Evolutionary conservation across 2,113 vertebrate species (phyloP).

Genomic region (Climacteris rufus): DNA sequence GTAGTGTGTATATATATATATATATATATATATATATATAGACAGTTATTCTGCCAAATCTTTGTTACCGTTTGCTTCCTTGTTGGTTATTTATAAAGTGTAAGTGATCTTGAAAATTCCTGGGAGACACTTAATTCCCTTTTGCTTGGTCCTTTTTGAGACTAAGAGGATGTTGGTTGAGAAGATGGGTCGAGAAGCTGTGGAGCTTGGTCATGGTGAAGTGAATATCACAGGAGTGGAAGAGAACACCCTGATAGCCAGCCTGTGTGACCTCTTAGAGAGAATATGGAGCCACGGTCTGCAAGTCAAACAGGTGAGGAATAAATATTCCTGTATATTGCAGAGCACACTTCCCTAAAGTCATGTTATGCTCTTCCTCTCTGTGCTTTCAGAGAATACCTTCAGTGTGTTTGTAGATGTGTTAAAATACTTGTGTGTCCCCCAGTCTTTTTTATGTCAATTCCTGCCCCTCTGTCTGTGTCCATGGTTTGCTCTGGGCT

Average conservation of each 20-base stretch:
- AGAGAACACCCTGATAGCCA: constrained; percentile 83
- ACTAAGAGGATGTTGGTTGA: constrained; percentile 86
- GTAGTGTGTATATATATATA: background rate
- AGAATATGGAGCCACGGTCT: constrained; percentile 85
- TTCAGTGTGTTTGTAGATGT: background rate
- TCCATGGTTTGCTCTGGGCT: background rate
- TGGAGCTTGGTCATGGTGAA: constrained; percentile 82
- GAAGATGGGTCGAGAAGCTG: constrained; percentile 84
- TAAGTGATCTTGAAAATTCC: background rate
- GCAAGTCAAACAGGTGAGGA: constrained; percentile 81
- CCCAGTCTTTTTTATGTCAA: background rate
- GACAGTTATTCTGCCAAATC: background rate
- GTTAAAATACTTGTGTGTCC: background rate
- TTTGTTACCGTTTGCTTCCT: background rate
- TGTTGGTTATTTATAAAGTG: background rate
- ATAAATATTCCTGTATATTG: background rate
- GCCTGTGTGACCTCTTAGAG: constrained; percentile 82
- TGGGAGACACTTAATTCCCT: background rate
- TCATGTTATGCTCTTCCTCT: background rate
- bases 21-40: background rate
- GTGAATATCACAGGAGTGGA: constrained; percentile 85
- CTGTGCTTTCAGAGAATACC: background rate
- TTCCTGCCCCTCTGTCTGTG: background rate
- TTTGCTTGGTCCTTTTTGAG: constrained; percentile 55
- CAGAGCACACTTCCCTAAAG: background rate